Conservation (phyloP, 2,888 invertebrate genomes). For the Blera fallax region DNA sequence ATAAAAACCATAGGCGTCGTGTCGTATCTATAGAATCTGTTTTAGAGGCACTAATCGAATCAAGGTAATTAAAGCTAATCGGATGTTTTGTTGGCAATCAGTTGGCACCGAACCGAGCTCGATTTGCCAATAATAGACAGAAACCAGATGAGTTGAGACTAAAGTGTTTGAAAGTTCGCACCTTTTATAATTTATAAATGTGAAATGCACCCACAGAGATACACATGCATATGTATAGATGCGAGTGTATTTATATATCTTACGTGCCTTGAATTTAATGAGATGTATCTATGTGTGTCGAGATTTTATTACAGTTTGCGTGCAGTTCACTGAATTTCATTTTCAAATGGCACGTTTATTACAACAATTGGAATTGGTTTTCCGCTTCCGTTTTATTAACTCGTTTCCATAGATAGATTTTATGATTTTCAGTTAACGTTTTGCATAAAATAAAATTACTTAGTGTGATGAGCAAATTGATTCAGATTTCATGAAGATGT, state of each 20-base stretch:
- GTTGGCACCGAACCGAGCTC: conserved; percentile 17
- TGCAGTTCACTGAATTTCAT: conserved; percentile 2
- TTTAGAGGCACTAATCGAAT: conserved; percentile 44
- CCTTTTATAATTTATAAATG: conserved; percentile 42
- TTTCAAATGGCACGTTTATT: conserved; percentile 7
- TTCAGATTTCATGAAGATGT: no score
- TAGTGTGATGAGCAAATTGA: no score
- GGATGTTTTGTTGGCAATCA: conserved; percentile 50
- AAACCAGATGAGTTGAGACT: conserved; percentile 26
- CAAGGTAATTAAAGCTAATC: conserved; percentile 65
- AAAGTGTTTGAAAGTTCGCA: conserved; percentile 58
- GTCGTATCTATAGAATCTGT: conserved; percentile 14
- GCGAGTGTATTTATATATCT: background rate
- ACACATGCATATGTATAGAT: background rate
- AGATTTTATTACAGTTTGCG: background rate
- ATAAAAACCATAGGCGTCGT: conserved; percentile 1
- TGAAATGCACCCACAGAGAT: conserved; percentile 19
- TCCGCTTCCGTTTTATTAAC: conserved; percentile 10
- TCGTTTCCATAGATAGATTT: background rate
- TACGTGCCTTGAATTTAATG: conserved; percentile 5
- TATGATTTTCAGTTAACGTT: background rate
- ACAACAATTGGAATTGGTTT: background rate
- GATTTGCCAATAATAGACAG: conserved; percentile 45
- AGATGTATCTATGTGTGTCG: background rate
- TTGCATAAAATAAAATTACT: no score